Percentiles rank a stretch among this genome's conserved stretches.
Evolutionary conservation across 2,888 invertebrate species (phyloP).

Genomic region (Leptinotarsa rubiginosa): DNA sequence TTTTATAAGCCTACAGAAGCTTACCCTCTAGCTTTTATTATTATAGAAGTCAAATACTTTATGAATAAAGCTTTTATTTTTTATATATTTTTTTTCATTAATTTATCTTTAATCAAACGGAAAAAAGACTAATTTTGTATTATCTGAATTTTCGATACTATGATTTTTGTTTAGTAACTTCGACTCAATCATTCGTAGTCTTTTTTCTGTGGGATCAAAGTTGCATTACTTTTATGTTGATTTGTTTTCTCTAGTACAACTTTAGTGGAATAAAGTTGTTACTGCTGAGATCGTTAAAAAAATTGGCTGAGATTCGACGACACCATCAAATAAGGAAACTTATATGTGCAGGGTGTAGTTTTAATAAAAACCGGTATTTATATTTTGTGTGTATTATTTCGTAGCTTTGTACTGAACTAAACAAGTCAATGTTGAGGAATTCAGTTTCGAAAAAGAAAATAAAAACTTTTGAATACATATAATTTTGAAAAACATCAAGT

Average conservation of each 20-base stretch:
- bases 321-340: slow-evolving; percentile 59
- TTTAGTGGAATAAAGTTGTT: slow-evolving; percentile 47
- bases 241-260: slow-evolving; percentile 46
- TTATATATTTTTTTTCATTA: slow-evolving; percentile 46
- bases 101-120: not conserved
- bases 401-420: not conserved
- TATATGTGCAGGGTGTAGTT: slow-evolving; percentile 56
- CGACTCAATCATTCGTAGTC: no score
- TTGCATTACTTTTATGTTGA: not conserved
- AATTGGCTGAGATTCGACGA: slow-evolving; percentile 20
- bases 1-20: slow-evolving; percentile 35
- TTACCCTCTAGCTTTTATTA: slow-evolving; percentile 42
- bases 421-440: not conserved
- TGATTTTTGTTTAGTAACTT: no score
- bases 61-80: slow-evolving; percentile 47
- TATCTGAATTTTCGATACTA: no score
- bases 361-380: slow-evolving; percentile 13
- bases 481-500: no score
- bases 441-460: no score
- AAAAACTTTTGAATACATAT: no score
- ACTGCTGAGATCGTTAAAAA: slow-evolving; percentile 28
- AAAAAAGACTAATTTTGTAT: not conserved
- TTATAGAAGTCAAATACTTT: slow-evolving; percentile 21
- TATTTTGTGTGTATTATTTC: slow-evolving; percentile 17
- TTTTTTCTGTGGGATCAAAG: not conserved